Conservation (phyloP, 1,140 invertebrate species). For the Aphis gossypii region DNA sequence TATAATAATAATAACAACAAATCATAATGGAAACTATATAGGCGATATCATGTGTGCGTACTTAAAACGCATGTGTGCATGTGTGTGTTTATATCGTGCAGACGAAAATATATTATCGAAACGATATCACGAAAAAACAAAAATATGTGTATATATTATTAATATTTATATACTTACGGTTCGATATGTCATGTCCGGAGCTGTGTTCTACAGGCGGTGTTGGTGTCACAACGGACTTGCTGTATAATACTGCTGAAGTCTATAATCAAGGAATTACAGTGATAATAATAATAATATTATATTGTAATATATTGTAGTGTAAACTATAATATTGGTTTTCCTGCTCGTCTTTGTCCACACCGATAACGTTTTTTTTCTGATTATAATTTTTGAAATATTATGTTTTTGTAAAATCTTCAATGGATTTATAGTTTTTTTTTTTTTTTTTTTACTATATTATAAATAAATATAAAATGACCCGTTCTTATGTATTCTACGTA, state of each 20-base stretch:
- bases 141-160: not conserved
- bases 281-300: not conserved
- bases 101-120: not conserved
- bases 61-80: not conserved
- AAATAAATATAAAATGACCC: not conserved
- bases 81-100: not conserved
- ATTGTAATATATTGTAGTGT: not conserved
- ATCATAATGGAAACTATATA: conserved; percentile 42
- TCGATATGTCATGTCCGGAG: not conserved
- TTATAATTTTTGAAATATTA: not conserved
- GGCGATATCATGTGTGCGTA: not conserved
- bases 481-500: not conserved
- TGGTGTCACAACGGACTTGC: not conserved
- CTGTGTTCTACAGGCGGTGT: not conserved
- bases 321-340: not conserved
- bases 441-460: not conserved
- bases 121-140: not conserved
- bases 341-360: not conserved
- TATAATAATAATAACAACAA: conserved; percentile 38
- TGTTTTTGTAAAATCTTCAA: not conserved
- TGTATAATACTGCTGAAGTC: not conserved
- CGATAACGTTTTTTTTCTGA: no score
- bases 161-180: conserved; percentile 24
- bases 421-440: not conserved
- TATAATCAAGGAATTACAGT: not conserved